phyloP scores from a whole-genome alignment of 2,113 vertebrate genomes.

The Heterocephalus glaber region DNA sequence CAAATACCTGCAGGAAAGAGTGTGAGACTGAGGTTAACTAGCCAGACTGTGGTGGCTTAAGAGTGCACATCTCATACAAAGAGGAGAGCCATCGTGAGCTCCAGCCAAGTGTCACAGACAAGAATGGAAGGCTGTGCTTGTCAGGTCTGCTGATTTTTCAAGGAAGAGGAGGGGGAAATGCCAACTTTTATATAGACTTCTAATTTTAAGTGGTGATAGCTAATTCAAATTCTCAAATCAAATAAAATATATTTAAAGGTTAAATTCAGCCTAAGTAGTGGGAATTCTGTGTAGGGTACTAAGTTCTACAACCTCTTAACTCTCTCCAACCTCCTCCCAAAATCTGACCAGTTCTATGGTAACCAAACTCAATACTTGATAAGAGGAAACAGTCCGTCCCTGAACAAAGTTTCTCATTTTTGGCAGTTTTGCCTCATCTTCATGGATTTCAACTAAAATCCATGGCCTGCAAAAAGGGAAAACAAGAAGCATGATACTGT shows the following conservation, averaged over 20 bases:
- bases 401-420: constrained; percentile 4
- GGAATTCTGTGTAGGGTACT: background rate
- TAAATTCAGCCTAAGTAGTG: background rate
- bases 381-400: background rate
- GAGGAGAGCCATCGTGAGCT: background rate
- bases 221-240: constrained; percentile 44
- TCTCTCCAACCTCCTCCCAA: background rate
- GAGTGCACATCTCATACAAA: background rate
- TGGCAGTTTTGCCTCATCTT: background rate
- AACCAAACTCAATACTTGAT: background rate
- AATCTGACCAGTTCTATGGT: background rate
- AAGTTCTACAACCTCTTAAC: background rate
- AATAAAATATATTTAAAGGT: background rate
- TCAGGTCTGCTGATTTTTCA: background rate
- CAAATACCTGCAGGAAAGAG: background rate
- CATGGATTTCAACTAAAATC: background rate
- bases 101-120: background rate
- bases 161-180: background rate
- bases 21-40: background rate
- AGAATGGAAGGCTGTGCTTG: background rate
- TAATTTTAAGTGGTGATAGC: constrained; percentile 11
- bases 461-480: background rate
- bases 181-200: background rate
- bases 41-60: background rate
- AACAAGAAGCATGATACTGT: background rate